These are phyloP conservation scores for Lasioglossum malachurum DNA, from an alignment of 2,888 invertebrate genomes.

Conservation along the genomic window DNA sequence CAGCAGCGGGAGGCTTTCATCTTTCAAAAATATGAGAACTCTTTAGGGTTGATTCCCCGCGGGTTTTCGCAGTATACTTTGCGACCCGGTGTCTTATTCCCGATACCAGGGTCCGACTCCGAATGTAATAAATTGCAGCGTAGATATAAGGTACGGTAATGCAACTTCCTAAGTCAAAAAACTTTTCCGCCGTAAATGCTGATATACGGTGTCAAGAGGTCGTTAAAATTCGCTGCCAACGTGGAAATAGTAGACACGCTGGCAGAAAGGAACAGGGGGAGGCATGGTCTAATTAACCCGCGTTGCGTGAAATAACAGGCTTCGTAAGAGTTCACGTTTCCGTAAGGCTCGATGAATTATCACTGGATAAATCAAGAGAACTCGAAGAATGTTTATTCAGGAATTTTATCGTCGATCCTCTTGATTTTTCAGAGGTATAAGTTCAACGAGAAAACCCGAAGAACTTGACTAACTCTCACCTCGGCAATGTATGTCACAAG, in stretches of 20 bases:
- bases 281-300: not conserved
- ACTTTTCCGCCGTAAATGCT: constrained; percentile 6
- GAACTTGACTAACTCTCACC: not conserved
- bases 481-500: not conserved
- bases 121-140: constrained; percentile 16
- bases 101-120: too few relatives aligned
- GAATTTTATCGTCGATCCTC: not conserved
- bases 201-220: not conserved
- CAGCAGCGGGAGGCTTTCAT: constrained; percentile 26
- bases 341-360: not conserved
- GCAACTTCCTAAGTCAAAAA: not conserved
- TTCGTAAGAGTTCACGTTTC: not conserved
- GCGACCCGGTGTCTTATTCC: not conserved
- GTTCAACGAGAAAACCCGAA: not conserved
- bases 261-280: not conserved
- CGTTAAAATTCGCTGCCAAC: not conserved
- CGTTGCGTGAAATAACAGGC: not conserved
- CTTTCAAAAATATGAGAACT: constrained; percentile 41
- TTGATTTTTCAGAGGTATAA: too few relatives aligned
- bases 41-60: not conserved
- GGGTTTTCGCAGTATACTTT: not conserved
- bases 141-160: not conserved
- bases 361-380: not conserved
- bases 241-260: not conserved
- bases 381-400: not conserved